Conservation (phyloP, 2,888 invertebrate genomes). For the Andricus quercusramuli region DNA sequence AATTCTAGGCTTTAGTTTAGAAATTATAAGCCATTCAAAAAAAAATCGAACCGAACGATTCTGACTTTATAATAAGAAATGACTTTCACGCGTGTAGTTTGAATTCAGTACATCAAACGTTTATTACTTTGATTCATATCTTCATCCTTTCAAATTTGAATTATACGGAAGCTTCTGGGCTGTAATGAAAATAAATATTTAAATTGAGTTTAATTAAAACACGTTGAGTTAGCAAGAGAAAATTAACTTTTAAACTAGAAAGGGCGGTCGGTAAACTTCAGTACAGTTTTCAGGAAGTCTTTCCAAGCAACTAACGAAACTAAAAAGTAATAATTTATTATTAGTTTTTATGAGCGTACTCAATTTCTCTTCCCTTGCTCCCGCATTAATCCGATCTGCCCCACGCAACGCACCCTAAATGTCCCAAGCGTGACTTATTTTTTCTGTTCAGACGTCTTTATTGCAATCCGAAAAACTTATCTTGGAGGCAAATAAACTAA, state of each 20-base stretch:
- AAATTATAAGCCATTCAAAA: not conserved
- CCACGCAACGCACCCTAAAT: conserved; percentile 8
- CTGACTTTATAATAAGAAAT: not conserved
- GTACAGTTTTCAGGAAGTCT: not conserved
- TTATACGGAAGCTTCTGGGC: not conserved
- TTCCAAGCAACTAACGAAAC: not conserved
- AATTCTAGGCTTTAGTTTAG: too few species aligned
- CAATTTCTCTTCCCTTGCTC: conserved; percentile 13
- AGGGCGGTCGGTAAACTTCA: not conserved
- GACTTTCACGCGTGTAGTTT: not conserved
- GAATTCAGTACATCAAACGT: not conserved
- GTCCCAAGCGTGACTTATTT: not conserved
- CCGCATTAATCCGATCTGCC: not conserved
- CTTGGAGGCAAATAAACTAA: not conserved
- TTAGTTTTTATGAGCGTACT: not conserved
- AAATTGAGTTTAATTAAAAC: not conserved
- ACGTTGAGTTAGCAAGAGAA: not conserved
- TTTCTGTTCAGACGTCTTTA: conserved; percentile 2
- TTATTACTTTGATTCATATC: not conserved
- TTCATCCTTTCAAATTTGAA: not conserved
- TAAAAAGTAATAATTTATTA: not conserved
- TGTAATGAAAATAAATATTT: not conserved
- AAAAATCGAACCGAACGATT: not conserved
- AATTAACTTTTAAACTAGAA: not conserved
- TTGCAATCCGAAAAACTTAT: conserved; percentile 6